Evolutionary conservation across 2,888 invertebrate species (phyloP), one percentile per base, ranked within the genome.

Genomic region (Chromoteleia sp.): DNA sequence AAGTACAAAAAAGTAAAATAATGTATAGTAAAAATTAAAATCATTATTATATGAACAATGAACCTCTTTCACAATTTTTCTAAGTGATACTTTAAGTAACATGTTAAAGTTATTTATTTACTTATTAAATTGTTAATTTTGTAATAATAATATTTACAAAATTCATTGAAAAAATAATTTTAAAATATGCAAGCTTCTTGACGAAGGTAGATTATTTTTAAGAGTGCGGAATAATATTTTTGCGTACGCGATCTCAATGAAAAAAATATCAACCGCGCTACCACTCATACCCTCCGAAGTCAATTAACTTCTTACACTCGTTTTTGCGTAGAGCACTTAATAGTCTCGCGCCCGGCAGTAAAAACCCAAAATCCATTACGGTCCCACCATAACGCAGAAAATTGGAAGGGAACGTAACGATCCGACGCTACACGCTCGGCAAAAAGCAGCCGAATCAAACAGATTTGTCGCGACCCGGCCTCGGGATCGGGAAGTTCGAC

Each of bases 291-390:
- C 19, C 21, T 2, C 50, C 15, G 65, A 50, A 76, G 59, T 76
- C 68, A 76, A 76, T 76, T 68, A 77, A 54, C 61, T 77, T 77
- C 36, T 77, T 77, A 41, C 70, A 15, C 56, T 21, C 50, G 71
- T 78, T 65, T 50, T 77, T 70, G 15, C 33, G n/a, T 14, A 0
- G 25, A 7, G 29, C 52, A 52, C 43, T 75, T 75, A 67, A 75
- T 75, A 21, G 17, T 50, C 21, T 19, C 50, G 29, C 29, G 14
- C 6, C 2, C 19, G 4, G 14, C 29, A 25, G 54, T 77, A 77
- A 77, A 77, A 77, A 71, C 48, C 14, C 4, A 30, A 71, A 78
- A 58, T 65, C 78, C 71, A 78, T 78, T 78, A 71, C 21, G 17
- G 41, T 15, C 19, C 12, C 8, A 8, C 29, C 54, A 56, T 56